Base-by-base conservation (phyloP, 2,888 invertebrate species). In the Pristionchus exspectatus region DNA sequence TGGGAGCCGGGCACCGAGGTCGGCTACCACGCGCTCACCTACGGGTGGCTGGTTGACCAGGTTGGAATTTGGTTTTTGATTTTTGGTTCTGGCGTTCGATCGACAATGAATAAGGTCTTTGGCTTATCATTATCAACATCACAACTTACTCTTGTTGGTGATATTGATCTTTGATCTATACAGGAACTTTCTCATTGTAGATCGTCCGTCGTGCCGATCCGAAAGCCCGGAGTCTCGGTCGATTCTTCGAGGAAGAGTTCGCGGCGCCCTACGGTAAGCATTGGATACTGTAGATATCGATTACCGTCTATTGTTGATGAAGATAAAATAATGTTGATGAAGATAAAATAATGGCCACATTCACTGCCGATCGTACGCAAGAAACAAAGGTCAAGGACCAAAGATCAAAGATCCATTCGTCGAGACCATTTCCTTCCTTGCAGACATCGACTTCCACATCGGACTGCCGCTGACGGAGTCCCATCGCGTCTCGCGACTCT, bases 11-110 rank as follows among this genome's bases (percentile, higher is more conserved):
- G 94, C 24, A 90, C 91, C 18, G 91, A 93, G 24, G 92, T 94
- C 89, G 96, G 95, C 30, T 96, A 96, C 92, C 96, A 96, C 92
- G 95, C 94, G 7, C 90, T 95, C 16, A 95, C 95, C 27, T 95
- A 94, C 90, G 96, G 96, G n/a, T 94, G 95, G 93, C 95, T 95
- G 74, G 94, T 95, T 24, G 95, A 96, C 89, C 95, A 94, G 77
- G 91, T 95, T 54, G 4, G 21, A 5, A 1, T 74, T 74, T 74
- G 74, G 24, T 74, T 38, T 74, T 63, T 74, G 33, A 59, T 59
- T 7, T 18, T 59, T 14, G 72, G 4, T 33, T 33, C 16, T 30
- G 16, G 81, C 38, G 33, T 81, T 38, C 4, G 21, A 44, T 14
- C 38, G 38, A 38, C 38, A 38, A 38, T 5, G 38, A 38, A 38